A percentile compares a stretch with the other conserved stretches of the same genome.
phyloP scores from a whole-genome alignment of 2,797 vertebrate genomes.

The Delichon dasypus region DNA sequence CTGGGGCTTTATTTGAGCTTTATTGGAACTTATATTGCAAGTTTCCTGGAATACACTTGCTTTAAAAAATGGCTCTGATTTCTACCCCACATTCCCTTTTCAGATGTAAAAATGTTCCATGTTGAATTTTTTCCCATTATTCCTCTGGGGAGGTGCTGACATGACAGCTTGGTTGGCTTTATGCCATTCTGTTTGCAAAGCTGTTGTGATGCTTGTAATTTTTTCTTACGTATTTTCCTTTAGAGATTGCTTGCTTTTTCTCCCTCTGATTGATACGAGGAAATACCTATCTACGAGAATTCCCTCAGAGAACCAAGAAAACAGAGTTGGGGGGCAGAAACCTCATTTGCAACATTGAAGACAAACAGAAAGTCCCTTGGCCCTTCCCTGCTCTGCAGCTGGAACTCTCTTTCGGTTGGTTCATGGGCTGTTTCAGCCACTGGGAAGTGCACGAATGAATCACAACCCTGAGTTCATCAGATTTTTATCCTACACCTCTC shows the following conservation, averaged over 20 bases:
- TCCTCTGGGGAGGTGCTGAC: conserved; percentile 7
- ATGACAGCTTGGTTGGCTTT: conserved; percentile 5
- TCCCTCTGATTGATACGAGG: neutral
- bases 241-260: neutral
- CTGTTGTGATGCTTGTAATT: neutral
- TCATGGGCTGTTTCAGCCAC: neutral
- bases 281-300: neutral
- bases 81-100: neutral
- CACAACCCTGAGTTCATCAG: neutral
- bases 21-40: neutral
- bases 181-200: conserved; percentile 18
- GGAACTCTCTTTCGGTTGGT: neutral
- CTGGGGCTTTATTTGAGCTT: neutral
- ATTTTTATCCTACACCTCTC: neutral
- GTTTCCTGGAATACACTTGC: neutral
- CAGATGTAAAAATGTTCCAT: neutral
- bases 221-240: neutral
- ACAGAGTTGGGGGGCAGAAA: neutral
- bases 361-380: neutral
- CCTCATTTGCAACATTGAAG: neutral
- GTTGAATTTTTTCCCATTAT: neutral
- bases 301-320: neutral
- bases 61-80: neutral
- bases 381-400: neutral
- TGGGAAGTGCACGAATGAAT: neutral